A percentile compares a stretch with the other conserved stretches of the same genome.
Conservation (phyloP, 1,140 invertebrate genomes). For the Coboldia fuscipes region DNA sequence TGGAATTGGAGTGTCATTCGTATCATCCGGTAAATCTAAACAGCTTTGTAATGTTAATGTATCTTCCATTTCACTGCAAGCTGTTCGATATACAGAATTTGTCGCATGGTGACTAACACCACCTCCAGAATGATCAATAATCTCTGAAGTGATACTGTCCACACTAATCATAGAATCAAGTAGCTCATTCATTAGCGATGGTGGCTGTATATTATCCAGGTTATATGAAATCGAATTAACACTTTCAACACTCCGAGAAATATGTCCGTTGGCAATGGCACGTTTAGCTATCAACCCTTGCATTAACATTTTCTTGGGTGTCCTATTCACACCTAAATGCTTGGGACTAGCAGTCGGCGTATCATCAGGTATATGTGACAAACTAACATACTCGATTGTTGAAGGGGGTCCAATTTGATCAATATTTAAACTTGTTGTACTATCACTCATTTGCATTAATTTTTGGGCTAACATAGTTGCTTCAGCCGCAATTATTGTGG, state of each 20-base stretch:
- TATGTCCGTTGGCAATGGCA: conserved; percentile 25
- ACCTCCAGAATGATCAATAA: conserved; percentile 27
- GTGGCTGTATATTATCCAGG: conserved; percentile 60
- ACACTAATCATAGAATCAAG: conserved; percentile 66
- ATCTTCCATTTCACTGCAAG: conserved; percentile 30
- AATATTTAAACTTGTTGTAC: conserved; percentile 37
- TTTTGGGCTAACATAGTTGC: conserved; percentile 45
- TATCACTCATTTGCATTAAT: conserved; percentile 32
- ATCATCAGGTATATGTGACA: too few species aligned
- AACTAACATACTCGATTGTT: conserved; percentile 30
- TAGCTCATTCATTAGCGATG: conserved; percentile 56
- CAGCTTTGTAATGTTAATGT: conserved; percentile 23
- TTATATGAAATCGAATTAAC: conserved; percentile 31
- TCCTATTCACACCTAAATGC: conserved; percentile 5
- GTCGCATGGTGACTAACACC: conserved; percentile 7
- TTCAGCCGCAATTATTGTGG: conserved; percentile 46
- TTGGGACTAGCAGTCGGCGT: conserved; percentile 9
- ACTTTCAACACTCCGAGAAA: conserved; percentile 19
- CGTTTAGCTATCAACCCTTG: conserved; percentile 41
- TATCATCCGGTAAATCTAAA: conserved; percentile 16
- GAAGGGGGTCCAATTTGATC: conserved; percentile 62
- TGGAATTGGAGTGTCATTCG: conserved; percentile 28
- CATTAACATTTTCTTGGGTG: conserved; percentile 41
- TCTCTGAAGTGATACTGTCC: conserved; percentile 58
- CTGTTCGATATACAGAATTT: conserved; percentile 18